Evolutionary conservation across 2,113 vertebrate genomes (phyloP), one percentile per base, ranked within the genome.

Genomic region (Alligator mississippiensis): DNA sequence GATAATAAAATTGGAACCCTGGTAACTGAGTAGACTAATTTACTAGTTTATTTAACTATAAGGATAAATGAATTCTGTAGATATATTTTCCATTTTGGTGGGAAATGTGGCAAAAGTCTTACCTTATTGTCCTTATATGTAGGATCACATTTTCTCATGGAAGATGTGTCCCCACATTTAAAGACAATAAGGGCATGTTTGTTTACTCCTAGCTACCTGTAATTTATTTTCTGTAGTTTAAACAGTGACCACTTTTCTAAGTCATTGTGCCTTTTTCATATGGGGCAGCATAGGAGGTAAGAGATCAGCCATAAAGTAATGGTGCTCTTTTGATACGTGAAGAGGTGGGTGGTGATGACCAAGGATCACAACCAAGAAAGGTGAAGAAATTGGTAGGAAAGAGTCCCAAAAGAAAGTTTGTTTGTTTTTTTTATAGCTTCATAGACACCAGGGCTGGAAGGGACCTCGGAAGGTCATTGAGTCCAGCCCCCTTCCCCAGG

Each of bases 271-370:
- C 21, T 57, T 24, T 90, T 63, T 55, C 59, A 24, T 4, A 6
- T 77, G 30, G 88, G 86, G 4, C 11, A 55, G 16, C 38, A 27
- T 9, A 12, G 16, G 14, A 57, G 2, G 9, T 62, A 3, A 22
- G 87, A 59, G 22, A 60, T 13, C 13, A 86, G 17, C 10, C 30
- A 58, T 27, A 82, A 47, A 12, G 1, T 66, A 7, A 0, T 1
- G 1, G 19, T 16, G 10, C 30, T 70, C 3, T 16, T 70, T 78
- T 47, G 5, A 6, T 14, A 4, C 1, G 1, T 15, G 2, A 22
- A 16, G 38, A 70, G 91, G 27, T 34, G 11, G 66, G 2, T 70
- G 7, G 1, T 12, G 68, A 72, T n/a, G 80, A 8, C 14, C 34
- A n/a, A 47, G 6, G 30, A 55, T 84, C 10, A 12, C 47, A 60